Base-by-base conservation (phyloP, 92 coral and sea anemone species). In the Epizoanthus stellaris region DNA sequence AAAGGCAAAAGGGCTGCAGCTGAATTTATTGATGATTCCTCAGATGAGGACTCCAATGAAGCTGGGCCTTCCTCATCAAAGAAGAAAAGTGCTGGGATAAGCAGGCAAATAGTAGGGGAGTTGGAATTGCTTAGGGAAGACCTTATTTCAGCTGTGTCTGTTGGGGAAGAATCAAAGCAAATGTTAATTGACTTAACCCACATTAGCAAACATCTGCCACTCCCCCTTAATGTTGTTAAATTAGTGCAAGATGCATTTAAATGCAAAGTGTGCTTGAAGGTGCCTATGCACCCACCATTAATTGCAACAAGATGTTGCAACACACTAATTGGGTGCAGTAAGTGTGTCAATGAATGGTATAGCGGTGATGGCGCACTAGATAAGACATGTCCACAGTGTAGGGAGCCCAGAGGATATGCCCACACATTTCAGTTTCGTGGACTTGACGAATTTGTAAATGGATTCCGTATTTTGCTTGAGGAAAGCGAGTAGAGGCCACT, bases 261-360 rank as follows among this genome's bases (percentile, higher is more conserved):
- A 45, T 82, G 87, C 61, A 88, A 82, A 53, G 56, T 88, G 5
- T 88, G 91, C 54, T 71, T 82, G 34, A 25, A 57, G 60, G 58
- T 81, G 0, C 87, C 91, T 3, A 82, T 88, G 73, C 43, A 23
- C 36, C 36, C 36, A 4, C 87, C 87, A 1, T 68, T 88, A 1
- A 75, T 88, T 49, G 91, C 62, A 47, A 88, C 87, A 4, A 88
- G 72, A 23, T 88, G 84, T 34, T 82, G 91, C 42, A 75, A 75
- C n/a, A 83, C 75, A 10, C 43, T 87, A 7, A 9, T 87, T 21
- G 87, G 91, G 38, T 87, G 91, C 73, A 43, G 52, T 39, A 34
- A 8, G 4, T 87, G 91, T 15, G 52, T 80, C 34, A 81, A 81
- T 42, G 59, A 73, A 13, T 81, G 91, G 91, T 87, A 72, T 19